Evolutionary conservation across 1,140 invertebrate species (phyloP).

Genomic region (Cecropterus lyciades): DNA sequence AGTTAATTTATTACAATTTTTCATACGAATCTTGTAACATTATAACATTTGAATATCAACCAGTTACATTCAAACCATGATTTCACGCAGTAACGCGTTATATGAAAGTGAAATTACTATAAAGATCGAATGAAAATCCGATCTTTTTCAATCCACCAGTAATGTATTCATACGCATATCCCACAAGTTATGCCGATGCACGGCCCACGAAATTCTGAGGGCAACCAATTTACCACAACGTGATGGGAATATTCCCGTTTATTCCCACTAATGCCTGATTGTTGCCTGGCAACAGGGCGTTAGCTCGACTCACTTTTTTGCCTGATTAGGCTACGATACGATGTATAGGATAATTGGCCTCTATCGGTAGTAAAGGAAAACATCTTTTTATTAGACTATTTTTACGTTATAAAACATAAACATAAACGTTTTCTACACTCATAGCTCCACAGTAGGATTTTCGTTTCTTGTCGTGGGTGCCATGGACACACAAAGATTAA

Average conservation of each 20-base stretch:
- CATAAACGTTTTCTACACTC: no score
- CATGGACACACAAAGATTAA: no score
- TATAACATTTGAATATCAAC: slow-evolving; percentile 5
- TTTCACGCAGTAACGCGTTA: slow-evolving; percentile 39
- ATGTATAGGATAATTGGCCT: slow-evolving; percentile 49
- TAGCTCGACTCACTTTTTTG: slow-evolving; percentile 43
- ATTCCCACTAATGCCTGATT: slow-evolving; percentile 56
- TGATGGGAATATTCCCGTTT: slow-evolving; percentile 57
- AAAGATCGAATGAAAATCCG: slow-evolving; percentile 55
- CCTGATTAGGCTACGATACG: slow-evolving; percentile 45
- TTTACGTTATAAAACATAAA: no score
- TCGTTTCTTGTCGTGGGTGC: no score
- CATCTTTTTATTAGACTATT: neutral
- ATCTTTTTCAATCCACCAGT: slow-evolving; percentile 56
- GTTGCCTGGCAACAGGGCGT: slow-evolving; percentile 44
- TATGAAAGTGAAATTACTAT: slow-evolving; percentile 51
- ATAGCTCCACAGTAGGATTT: no score
- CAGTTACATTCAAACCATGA: slow-evolving; percentile 31
- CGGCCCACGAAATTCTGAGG: slow-evolving; percentile 53
- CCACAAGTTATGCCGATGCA: slow-evolving; percentile 60
- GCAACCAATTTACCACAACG: slow-evolving; percentile 62
- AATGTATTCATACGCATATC: slow-evolving; percentile 68
- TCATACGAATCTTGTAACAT: neutral
- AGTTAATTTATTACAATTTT: neutral
- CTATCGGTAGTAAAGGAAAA: slow-evolving; percentile 37